phyloP scores from a whole-genome alignment of 1,140 invertebrate genomes.

The Leptinotarsa lineolata region DNA sequence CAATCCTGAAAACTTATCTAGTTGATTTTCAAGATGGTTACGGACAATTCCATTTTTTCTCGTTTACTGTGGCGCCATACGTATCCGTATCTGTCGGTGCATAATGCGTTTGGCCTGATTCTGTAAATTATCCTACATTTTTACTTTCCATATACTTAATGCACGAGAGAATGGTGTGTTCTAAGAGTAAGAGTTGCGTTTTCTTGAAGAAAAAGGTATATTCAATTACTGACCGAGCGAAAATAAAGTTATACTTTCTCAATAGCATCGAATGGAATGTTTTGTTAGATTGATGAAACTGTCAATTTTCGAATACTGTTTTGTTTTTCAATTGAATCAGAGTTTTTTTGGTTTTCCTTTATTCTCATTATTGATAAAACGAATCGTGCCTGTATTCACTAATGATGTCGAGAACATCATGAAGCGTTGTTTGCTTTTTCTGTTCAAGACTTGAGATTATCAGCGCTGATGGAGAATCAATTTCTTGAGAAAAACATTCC shows the following conservation, averaged over 20 bases:
- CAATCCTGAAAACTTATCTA: too few species aligned
- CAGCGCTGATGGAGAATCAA: too few species aligned
- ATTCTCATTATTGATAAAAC: too few species aligned
- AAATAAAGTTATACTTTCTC: background rate
- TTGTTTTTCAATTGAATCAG: too few species aligned
- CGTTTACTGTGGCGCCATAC: background rate
- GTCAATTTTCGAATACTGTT: too few species aligned
- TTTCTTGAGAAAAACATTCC: too few species aligned
- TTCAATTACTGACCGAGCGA: background rate
- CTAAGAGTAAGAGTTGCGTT: conserved; percentile 3
- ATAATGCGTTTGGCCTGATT: conserved; percentile 8
- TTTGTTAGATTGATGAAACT: too few species aligned
- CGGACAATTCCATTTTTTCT: background rate
- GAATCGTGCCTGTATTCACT: too few species aligned
- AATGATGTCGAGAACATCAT: too few species aligned
- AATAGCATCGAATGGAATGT: background rate
- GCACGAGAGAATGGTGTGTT: conserved; percentile 5
- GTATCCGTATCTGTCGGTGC: background rate
- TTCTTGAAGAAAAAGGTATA: conserved; percentile 1
- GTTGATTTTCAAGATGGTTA: background rate
- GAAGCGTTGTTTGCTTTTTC: too few species aligned
- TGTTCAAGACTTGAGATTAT: too few species aligned
- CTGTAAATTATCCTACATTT: conserved; percentile 6
- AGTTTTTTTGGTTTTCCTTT: too few species aligned
- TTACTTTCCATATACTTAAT: conserved; percentile 9